Base-by-base conservation (phyloP, 2,797 vertebrate species). In the Capromys pilorides region DNA sequence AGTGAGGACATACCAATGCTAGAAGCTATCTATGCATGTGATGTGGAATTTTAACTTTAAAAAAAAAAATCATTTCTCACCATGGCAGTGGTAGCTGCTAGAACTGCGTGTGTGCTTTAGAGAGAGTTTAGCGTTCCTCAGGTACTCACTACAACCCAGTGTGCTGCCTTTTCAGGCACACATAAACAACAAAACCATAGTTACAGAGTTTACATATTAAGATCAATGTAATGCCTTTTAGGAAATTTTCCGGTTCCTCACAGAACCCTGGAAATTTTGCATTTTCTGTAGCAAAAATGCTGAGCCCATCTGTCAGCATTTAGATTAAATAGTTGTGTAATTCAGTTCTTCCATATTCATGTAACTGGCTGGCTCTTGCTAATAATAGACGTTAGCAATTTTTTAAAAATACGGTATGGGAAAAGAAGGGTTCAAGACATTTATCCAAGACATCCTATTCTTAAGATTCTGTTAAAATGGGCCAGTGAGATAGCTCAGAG, bases 41-140 rank as follows among this genome's bases (percentile, higher is more conserved):
- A 57, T 95, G 95, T 94, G 64, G 75, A 91, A 82, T 67, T 88
- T 93, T 95, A 91, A 82, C 67, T 86, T 78, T 8, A 36, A 45
- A 45, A 0, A 61, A 26, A 84, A 95, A 75, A 90, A 26, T 67
- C 5, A 86, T 18, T 80, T 64, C 31, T 54, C 36, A 36, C 45
- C 54, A 10, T 94, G 71, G 16, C 84, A 79, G 49, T 94, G 39
- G 21, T 66, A 45, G 36, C 86, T 84, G 61, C 86, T 79, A 62
- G 28, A 80, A 77, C 59, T 0, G 5, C 16, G 0, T 31, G 14
- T 61, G 45, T 64, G 69, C 69, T 93, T 71, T 80, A 82, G 51
- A 14, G 67, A 33, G 90, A 95, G 54, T 80, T 36, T 5, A 73
- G 0, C 49, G 24, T 33, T 62, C n/a, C 0, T 19, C 19, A 54